Conservation (phyloP, 1,140 invertebrate genomes). For the Odontomachus brunneus region DNA sequence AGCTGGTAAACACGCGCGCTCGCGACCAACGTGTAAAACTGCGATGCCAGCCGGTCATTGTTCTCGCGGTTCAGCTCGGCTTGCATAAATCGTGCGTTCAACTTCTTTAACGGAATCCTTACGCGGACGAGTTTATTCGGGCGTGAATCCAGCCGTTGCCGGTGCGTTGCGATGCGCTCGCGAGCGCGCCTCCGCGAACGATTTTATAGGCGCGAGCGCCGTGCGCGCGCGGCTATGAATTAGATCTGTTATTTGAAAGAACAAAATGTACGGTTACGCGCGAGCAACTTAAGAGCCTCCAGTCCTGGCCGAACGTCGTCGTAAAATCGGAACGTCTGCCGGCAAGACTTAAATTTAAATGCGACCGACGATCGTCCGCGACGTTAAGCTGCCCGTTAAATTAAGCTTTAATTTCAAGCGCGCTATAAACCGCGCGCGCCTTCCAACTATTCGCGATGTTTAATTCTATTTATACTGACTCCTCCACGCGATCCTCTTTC, state of each 20-base stretch:
- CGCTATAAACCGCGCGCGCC: not conserved
- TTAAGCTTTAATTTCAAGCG: constrained; percentile 7
- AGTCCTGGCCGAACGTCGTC: constrained; percentile 8
- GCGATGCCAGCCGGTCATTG: constrained; percentile 49
- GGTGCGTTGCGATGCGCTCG: no score
- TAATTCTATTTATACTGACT: not conserved
- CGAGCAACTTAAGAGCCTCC: constrained; percentile 20
- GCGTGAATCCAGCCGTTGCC: constrained; percentile 34
- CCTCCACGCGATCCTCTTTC: not conserved
- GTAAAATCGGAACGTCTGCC: constrained; percentile 33
- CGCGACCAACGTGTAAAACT: constrained; percentile 16
- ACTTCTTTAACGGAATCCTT: constrained; percentile 49
- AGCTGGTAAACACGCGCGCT: constrained; percentile 15
- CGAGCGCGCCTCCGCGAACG: constrained; percentile 3
- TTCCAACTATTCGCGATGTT: not conserved
- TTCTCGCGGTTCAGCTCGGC: constrained; percentile 22
- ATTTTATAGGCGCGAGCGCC: constrained; percentile 14
- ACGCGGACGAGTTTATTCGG: constrained; percentile 54
- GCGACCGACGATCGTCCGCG: not conserved
- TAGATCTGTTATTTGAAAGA: constrained; percentile 44
- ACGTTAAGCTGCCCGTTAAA: not conserved
- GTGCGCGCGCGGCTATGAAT: constrained; percentile 17
- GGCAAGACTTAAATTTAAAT: constrained; percentile 31
- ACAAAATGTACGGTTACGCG: constrained; percentile 38
- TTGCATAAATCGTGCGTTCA: constrained; percentile 48